Evolutionary conservation across 1,140 invertebrate genomes (phyloP).

Genomic region (Portunus trituberculatus): DNA sequence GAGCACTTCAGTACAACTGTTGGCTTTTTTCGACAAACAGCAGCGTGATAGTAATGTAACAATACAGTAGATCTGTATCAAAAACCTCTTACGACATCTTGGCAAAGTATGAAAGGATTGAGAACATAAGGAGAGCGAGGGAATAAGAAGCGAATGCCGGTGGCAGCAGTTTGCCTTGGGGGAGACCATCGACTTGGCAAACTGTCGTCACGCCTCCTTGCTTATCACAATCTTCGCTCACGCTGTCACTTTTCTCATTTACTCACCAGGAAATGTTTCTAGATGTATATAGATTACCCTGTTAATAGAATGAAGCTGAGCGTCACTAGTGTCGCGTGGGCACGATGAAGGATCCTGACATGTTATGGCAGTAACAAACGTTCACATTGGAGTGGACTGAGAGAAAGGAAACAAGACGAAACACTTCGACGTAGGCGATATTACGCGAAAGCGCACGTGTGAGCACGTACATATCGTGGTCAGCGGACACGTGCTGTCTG

Average conservation of each 20-base stretch:
- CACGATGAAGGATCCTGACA: not conserved
- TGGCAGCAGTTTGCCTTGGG: slow-evolving; percentile 18
- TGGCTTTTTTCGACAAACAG: not conserved
- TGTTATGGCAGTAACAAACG: not conserved
- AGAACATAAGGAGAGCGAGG: not conserved
- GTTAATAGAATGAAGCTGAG: not conserved
- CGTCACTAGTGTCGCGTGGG: not conserved
- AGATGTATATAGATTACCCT: not conserved
- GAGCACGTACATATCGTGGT: slow-evolving; percentile 1
- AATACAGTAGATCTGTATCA: not conserved
- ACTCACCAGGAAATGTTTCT: not conserved
- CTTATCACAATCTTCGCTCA: not conserved
- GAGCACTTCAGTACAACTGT: not conserved
- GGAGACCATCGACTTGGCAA: not conserved
- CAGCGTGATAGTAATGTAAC: not conserved
- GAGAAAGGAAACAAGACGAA: not conserved
- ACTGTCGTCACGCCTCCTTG: slow-evolving; percentile 8
- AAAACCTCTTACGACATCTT: not conserved
- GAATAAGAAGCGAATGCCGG: not conserved
- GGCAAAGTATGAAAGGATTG: not conserved
- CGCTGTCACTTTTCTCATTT: not conserved
- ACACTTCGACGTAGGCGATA: not conserved
- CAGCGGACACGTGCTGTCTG: slow-evolving; percentile 15
- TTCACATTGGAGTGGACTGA: not conserved
- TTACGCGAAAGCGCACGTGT: not conserved